These are phyloP conservation scores for Eupithecia abbreviata DNA, from an alignment of 2,888 invertebrate genomes.

Conservation along the genomic window DNA sequence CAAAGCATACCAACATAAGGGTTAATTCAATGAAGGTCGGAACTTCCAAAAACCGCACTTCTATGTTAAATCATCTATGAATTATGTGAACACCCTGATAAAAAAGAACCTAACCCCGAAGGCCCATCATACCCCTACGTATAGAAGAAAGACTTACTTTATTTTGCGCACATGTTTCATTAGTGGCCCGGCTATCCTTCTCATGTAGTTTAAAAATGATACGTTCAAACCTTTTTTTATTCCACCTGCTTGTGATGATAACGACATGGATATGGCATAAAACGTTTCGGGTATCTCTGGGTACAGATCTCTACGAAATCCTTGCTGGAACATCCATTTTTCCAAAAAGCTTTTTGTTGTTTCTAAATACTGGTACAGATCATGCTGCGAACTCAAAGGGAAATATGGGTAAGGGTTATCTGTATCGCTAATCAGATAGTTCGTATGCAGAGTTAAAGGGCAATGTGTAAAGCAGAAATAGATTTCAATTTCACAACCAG, in stretches of 20 bases:
- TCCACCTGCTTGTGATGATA: slow-evolving; percentile 55
- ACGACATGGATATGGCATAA: slow-evolving; percentile 65
- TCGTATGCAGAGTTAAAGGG: slow-evolving; percentile 68
- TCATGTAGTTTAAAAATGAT: slow-evolving; percentile 71
- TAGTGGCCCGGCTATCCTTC: slow-evolving; percentile 73
- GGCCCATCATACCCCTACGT: not conserved
- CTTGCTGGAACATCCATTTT: slow-evolving; percentile 79
- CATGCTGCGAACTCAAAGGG: slow-evolving; percentile 59
- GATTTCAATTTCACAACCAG: slow-evolving; percentile 70
- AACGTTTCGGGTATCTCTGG: slow-evolving; percentile 77
- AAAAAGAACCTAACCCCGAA: not conserved
- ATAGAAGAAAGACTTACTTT: slow-evolving; percentile 54
- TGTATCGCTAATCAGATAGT: slow-evolving; percentile 51
- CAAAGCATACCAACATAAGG: not conserved
- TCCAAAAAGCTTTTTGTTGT: slow-evolving; percentile 66
- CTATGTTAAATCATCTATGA: not conserved
- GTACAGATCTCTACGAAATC: slow-evolving; percentile 75
- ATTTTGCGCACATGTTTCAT: slow-evolving; percentile 72
- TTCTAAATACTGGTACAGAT: slow-evolving; percentile 67
- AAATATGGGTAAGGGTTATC: slow-evolving; percentile 74
- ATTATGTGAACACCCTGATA: not conserved
- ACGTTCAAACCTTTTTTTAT: slow-evolving; percentile 73
- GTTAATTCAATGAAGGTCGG: not conserved
- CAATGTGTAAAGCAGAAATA: slow-evolving; percentile 71
- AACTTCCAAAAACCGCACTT: not conserved